Conservation (phyloP, 2,113 vertebrate species). For the Cyprinodon variegatus region DNA sequence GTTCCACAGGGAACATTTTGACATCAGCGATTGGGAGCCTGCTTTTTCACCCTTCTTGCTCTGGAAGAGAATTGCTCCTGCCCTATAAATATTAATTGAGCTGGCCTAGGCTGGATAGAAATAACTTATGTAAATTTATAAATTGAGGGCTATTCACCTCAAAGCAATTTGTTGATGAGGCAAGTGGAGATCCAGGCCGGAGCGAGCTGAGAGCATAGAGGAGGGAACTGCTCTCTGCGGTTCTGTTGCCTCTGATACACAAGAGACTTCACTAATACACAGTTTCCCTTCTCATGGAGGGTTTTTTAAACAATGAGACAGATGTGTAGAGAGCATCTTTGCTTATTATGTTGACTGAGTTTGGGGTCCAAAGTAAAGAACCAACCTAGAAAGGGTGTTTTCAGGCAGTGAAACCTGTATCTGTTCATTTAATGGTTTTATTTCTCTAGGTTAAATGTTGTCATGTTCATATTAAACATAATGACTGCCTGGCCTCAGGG, state of each 20-base stretch:
- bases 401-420: conserved; percentile 6
- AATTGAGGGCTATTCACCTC: conserved; percentile 71
- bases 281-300: conserved; percentile 15
- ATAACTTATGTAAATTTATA: conserved; percentile 72
- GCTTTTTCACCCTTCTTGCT: conserved; percentile 35
- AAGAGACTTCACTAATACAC: conserved; percentile 19
- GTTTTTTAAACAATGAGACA: conserved; percentile 26
- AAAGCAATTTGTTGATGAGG: conserved; percentile 73
- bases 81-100: conserved; percentile 71
- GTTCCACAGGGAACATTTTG: conserved; percentile 44
- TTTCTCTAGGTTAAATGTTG: background rate
- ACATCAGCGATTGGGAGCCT: conserved; percentile 48
- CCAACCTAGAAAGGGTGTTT: background rate
- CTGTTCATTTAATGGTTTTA: background rate
- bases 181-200: conserved; percentile 59
- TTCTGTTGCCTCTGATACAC: conserved; percentile 30
- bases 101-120: conserved; percentile 48
- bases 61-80: conserved; percentile 37
- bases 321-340: conserved; percentile 14
- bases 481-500: background rate
- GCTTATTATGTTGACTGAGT: conserved; percentile 8
- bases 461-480: background rate
- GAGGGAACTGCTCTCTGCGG: conserved; percentile 23
- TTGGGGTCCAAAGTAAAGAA: background rate
- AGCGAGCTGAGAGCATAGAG: conserved; percentile 32